Percentiles rank a stretch among this genome's conserved stretches.
These are phyloP conservation scores for Albula goreensis DNA, from an alignment of 2,113 vertebrate genomes.

Conservation along the genomic window DNA sequence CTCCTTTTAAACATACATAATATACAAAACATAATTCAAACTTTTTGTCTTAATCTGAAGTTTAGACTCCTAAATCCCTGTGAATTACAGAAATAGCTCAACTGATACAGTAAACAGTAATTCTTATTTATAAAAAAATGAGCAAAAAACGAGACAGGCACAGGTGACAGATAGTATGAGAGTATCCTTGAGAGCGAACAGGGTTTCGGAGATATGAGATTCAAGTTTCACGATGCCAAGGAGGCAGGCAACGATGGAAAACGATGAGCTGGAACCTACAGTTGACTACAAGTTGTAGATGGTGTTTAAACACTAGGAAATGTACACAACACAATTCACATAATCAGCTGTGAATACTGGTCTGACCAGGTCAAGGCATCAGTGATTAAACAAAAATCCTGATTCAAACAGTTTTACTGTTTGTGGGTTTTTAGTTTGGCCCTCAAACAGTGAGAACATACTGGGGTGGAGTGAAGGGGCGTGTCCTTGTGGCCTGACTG, in stretches of 20 bases:
- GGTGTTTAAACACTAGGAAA: neutral
- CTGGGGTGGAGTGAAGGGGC: no score
- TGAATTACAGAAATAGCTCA: constrained; percentile 13
- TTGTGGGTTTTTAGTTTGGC: no score
- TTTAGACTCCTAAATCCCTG: constrained; percentile 21
- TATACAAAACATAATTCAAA: constrained; percentile 14
- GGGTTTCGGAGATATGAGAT: constrained; percentile 36
- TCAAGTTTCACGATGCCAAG: constrained; percentile 75
- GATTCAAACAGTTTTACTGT: no score
- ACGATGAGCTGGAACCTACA: constrained; percentile 36
- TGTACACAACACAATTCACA: constrained; percentile 15
- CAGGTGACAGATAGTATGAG: constrained; percentile 1
- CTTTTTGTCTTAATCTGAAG: neutral
- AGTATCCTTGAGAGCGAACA: neutral
- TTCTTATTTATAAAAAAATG: constrained; percentile 7
- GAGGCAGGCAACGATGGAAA: constrained; percentile 58
- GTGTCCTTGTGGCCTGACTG: neutral
- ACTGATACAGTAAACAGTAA: constrained; percentile 14
- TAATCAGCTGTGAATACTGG: neutral
- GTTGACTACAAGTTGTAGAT: neutral
- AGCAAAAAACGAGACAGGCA: constrained; percentile 18
- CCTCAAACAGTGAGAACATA: no score
- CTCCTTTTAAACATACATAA: constrained; percentile 20
- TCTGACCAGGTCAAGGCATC: constrained; percentile 1
- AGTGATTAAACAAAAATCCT: neutral